Conservation (phyloP, 2,888 invertebrate species). For the Hermaeophaga mercurialis region DNA sequence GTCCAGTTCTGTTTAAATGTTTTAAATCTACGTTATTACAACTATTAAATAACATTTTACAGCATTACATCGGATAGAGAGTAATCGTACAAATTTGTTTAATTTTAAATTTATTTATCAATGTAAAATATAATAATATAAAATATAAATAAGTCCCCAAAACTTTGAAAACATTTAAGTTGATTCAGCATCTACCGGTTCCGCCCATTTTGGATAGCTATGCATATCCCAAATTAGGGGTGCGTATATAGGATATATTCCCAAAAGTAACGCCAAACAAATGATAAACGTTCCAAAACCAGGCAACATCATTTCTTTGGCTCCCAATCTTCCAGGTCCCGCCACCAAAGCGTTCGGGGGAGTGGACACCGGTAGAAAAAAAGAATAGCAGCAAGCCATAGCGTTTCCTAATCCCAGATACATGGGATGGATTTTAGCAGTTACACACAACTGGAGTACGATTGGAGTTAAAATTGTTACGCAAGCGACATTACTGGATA, state of each 20-base stretch:
- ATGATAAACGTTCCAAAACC: constrained; percentile 74
- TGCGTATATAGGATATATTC: constrained; percentile 77
- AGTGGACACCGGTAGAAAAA: constrained; percentile 93
- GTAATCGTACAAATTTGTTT: too few relatives aligned
- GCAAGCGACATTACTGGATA: constrained; percentile 89
- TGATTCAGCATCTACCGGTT: too few relatives aligned
- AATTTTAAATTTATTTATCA: too few relatives aligned
- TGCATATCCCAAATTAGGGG: constrained; percentile 68
- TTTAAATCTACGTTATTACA: too few relatives aligned
- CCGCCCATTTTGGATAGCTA: constrained; percentile 68
- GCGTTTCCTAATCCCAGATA: constrained; percentile 89
- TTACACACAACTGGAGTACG: constrained; percentile 73
- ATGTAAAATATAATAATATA: too few relatives aligned
- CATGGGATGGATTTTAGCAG: constrained; percentile 74
- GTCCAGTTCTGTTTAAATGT: too few relatives aligned
- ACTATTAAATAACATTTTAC: too few relatives aligned
- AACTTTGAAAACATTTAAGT: too few relatives aligned
- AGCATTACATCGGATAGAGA: too few relatives aligned
- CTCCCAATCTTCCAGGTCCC: constrained; percentile 80
- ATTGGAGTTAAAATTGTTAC: constrained; percentile 87
- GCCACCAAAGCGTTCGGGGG: constrained; percentile 94
- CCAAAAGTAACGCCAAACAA: constrained; percentile 71
- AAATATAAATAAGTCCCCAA: too few relatives aligned
- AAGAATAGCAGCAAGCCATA: constrained; percentile 87
- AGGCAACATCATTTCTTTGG: constrained; percentile 75